Base-by-base conservation (phyloP, 2,888 invertebrate genomes). In the Coleophora deauratella region DNA sequence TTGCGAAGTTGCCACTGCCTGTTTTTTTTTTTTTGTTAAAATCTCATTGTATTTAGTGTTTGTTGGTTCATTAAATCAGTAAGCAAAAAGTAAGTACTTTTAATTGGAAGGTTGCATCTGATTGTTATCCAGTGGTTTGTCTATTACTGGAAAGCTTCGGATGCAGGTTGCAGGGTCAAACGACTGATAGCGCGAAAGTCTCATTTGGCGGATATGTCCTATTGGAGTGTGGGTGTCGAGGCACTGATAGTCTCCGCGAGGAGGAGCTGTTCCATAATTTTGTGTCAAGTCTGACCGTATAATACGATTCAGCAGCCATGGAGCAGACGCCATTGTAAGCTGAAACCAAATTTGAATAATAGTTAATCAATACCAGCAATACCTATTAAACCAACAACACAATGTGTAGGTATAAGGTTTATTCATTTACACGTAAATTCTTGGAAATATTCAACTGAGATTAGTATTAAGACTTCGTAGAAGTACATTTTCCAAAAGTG, bases 191-290 rank as follows among this genome's bases (percentile, higher is more conserved):
- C 84, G 71, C 55, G 65, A 75, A 10, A 69, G 60, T 47, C 74
- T 62, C 66, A 85, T 58, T 39, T 70, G 54, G 11, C 84, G 71
- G 32, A 85, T 82, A 49, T 84, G 84, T 1, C 65, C 71, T 14
- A 85, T 84, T 3, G 85, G 84, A 1, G 84, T 82, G 54, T 85
- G 82, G 0, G 78, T 78, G 52, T 85, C 85, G 27, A 85, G 62
- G 39, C 75, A 84, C 43, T 84, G 81, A 52, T 84, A 82, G 47
- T 74, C 63, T 1, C 84, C 85, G 21, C 62, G 68, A 0, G 84
- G 82, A 1, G 84, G 84, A 4, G 82, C 84, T 7, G 82, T 72
- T 27, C 81, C 71, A 43, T 78, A 68, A 54, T 79, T 85, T 42
- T 84, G 82, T 4, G 85, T 84, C 47, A 81, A 54, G 44, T 82